phyloP scores from a whole-genome alignment of 2,888 invertebrate species.

The Mongoloraphidia duomilia region DNA sequence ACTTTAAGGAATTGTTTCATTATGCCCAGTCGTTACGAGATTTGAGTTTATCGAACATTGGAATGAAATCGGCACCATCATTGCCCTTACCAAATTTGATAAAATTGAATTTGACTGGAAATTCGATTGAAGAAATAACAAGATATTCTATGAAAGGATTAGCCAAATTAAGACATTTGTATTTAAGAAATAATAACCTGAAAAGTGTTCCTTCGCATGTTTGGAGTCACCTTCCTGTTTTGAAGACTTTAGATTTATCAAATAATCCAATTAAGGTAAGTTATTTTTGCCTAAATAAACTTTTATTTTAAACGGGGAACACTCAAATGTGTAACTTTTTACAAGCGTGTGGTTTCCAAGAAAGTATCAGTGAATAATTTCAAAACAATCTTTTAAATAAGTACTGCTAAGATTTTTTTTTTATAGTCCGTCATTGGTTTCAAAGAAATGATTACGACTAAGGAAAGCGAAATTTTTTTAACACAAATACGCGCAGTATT shows the following conservation, averaged over 20 bases:
- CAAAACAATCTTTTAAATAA: no score
- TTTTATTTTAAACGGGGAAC: neutral
- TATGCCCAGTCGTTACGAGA: slow-evolving; percentile 69
- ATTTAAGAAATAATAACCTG: slow-evolving; percentile 64
- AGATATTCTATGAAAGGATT: slow-evolving; percentile 58
- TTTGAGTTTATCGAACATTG: slow-evolving; percentile 61
- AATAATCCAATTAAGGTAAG: slow-evolving; percentile 60
- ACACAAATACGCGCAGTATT: no score
- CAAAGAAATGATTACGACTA: no score
- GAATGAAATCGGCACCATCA: slow-evolving; percentile 60
- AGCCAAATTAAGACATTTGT: slow-evolving; percentile 53
- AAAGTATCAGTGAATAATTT: no score
- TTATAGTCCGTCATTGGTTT: no score
- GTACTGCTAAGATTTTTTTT: no score
- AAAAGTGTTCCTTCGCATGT: slow-evolving; percentile 58
- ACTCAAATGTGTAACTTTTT: no score
- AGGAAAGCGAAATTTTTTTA: no score
- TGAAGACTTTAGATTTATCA: slow-evolving; percentile 66
- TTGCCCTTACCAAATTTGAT: slow-evolving; percentile 64
- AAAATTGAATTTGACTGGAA: slow-evolving; percentile 64
- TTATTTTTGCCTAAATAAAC: neutral
- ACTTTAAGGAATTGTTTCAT: slow-evolving; percentile 76
- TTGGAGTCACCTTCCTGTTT: slow-evolving; percentile 54
- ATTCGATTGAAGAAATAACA: slow-evolving; percentile 54
- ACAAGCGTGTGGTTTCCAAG: no score